Evolutionary conservation across 2,888 invertebrate species (phyloP), one percentile per base, ranked within the genome.

Genomic region (Leptogaster cylindrica): DNA sequence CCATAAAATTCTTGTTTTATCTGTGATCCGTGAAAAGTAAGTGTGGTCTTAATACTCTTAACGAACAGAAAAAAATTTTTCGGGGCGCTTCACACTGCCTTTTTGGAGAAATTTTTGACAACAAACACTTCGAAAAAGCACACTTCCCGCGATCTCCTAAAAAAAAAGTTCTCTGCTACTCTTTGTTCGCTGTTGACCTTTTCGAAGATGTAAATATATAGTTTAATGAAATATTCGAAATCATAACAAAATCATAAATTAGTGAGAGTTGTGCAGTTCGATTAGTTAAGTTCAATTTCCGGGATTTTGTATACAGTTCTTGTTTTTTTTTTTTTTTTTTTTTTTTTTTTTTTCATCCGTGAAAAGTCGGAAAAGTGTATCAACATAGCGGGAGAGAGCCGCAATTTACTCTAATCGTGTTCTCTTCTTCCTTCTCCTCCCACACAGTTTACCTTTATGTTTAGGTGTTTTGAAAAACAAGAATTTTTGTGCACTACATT

Each of bases 101-200:
- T 39, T 61, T 61, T 44, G 41, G 61, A 61, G 61, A 61, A 27
- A 44, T 61, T 61, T n/a, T 61, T 61, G 61, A 61, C 61, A 61
- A 61, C 61, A 61, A 61, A 61, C 25, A 12, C n/a, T n/a, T n/a
- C n/a, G n/a, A n/a, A n/a, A n/a, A n/a, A n/a, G n/a, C n/a, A n/a
- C n/a, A n/a, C n/a, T n/a, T n/a, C 31, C 23, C 39, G 31, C 58
- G 12, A 7, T 58, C 39, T 39, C 41, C 36, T n/a, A n/a, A n/a
- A n/a, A n/a, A n/a, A n/a, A n/a, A n/a, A n/a, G n/a, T n/a, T n/a
- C n/a, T 23, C 27, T 23, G 46, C 25, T 23, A 23, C 8, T 46
- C 46, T 46, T 33, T 33, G 8, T 33, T 28, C 28, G 28, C 1
- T 16, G 23, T 18, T 16, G n/a, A n/a, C 18, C 31, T 58, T 39